phyloP scores from a whole-genome alignment of 2,888 invertebrate species.

The Athalia cordata region DNA sequence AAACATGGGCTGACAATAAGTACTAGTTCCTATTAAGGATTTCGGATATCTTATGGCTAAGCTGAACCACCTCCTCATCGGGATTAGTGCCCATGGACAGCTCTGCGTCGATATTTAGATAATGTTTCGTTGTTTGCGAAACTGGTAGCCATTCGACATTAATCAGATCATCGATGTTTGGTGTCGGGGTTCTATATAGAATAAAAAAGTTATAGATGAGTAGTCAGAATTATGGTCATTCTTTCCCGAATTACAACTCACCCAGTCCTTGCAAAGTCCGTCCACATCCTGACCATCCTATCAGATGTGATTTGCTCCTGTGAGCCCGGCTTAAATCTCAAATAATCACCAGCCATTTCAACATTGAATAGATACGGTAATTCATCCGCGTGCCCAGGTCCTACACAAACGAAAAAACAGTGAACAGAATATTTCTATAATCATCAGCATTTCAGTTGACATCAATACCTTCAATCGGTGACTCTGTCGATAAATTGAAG shows the following conservation, averaged over 20 bases:
- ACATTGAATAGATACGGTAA: conserved; percentile 76
- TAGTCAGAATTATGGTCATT: no score
- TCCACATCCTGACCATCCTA: conserved; percentile 76
- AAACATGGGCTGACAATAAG: no score
- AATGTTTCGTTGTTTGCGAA: no score
- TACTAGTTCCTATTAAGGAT: no score
- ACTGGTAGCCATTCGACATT: no score
- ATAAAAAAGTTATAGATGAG: no score
- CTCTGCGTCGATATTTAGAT: no score
- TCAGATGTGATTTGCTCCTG: conserved; percentile 71
- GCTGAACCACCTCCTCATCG: no score
- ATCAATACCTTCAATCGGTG: conserved; percentile 5
- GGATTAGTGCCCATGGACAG: no score
- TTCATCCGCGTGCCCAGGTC: conserved; percentile 80
- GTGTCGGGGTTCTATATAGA: no score
- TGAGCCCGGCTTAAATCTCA: conserved; percentile 58
- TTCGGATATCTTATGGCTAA: no score
- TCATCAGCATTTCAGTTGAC: background rate
- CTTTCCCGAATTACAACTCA: conserved; percentile 59
- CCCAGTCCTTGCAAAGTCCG: conserved; percentile 78
- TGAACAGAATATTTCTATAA: background rate
- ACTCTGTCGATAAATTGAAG: background rate
- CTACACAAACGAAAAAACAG: conserved; percentile 61
- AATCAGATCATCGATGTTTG: no score
- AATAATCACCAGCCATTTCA: conserved; percentile 51